Evolutionary conservation across 2,797 vertebrate genomes (phyloP).

Genomic region (Amazonetta brasiliensis): DNA sequence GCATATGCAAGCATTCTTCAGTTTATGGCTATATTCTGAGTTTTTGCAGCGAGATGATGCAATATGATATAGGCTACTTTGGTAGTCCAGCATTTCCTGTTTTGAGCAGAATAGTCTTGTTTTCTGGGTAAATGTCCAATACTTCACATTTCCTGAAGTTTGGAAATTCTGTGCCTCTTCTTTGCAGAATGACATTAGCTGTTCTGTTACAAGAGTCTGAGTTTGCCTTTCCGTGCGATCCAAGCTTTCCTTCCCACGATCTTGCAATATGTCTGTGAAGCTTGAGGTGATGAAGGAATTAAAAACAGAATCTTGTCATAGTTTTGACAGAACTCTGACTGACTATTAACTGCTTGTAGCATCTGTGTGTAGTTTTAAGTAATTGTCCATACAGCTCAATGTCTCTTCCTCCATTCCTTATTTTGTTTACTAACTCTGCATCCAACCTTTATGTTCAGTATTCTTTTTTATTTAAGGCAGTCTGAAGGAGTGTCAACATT

Average conservation of each 20-base stretch:
- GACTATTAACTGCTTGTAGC: neutral
- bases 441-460: neutral
- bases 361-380: neutral
- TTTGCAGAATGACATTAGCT: neutral
- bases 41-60: neutral
- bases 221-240: neutral
- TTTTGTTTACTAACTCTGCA: neutral
- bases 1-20: neutral
- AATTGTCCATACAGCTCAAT: neutral
- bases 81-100: neutral
- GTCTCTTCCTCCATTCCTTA: neutral
- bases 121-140: neutral
- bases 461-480: neutral
- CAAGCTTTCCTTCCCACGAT: neutral
- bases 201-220: neutral
- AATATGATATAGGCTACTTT: neutral
- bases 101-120: neutral
- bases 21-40: neutral
- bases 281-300: neutral
- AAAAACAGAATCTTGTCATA: neutral
- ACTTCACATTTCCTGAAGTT: neutral
- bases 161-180: neutral
- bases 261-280: neutral
- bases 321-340: neutral
- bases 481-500: neutral